Conservation (phyloP, 2,113 vertebrate species). For the Coregonus clupeaformis region DNA sequence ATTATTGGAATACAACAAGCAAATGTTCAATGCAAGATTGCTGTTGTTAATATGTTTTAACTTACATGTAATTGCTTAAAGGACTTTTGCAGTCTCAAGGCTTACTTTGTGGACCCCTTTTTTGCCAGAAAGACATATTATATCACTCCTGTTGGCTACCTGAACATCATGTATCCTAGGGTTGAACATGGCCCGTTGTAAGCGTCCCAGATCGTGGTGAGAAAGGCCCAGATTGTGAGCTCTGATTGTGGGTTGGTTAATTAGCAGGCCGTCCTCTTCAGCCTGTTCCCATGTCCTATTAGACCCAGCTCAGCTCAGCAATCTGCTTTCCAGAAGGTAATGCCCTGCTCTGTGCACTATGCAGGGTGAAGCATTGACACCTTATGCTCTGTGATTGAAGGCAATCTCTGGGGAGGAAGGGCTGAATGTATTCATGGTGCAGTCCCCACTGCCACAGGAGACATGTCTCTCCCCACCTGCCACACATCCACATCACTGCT, state of each 20-base stretch:
- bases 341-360: constrained; percentile 62
- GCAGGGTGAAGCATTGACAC: constrained; percentile 71
- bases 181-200: constrained; percentile 47
- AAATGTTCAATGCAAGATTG: no score
- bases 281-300: constrained; percentile 61
- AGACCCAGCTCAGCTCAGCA: constrained; percentile 66
- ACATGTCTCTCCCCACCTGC: constrained; percentile 59
- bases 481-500: constrained; percentile 66
- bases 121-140: not conserved
- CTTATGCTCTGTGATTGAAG: constrained; percentile 79
- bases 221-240: constrained; percentile 50
- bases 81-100: not conserved
- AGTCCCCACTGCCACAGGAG: constrained; percentile 67
- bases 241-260: constrained; percentile 67
- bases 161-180: constrained; percentile 7
- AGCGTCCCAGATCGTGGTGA: constrained; percentile 48
- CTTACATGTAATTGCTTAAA: not conserved
- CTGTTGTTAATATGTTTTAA: no score
- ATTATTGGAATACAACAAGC: no score
- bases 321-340: constrained; percentile 69
- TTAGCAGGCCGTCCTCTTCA: constrained; percentile 63
- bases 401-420: constrained; percentile 74
- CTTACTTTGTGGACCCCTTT: not conserved
- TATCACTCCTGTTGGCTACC: not conserved
- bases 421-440: constrained; percentile 77